phyloP scores from a whole-genome alignment of 2,113 vertebrate genomes.

The Rafetus swinhoei region DNA sequence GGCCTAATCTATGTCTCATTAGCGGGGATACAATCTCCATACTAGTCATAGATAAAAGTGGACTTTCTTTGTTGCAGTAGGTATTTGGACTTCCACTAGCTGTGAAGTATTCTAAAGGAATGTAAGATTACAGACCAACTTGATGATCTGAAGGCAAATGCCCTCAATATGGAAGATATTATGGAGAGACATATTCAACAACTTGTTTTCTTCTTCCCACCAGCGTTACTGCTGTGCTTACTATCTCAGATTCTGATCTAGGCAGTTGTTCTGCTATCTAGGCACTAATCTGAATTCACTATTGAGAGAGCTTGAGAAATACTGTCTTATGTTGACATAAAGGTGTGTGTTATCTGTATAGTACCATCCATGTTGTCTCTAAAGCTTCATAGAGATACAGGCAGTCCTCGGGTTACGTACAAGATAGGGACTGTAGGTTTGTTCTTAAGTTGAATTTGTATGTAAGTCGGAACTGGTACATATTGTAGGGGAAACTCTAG shows the following conservation, averaged over 20 bases:
- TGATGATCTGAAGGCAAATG: not conserved
- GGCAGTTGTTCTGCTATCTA: not conserved
- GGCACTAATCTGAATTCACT: not conserved
- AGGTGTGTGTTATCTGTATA: not conserved
- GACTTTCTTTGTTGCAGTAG: not conserved
- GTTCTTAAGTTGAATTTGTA: no score
- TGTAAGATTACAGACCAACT: not conserved
- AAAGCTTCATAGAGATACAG: not conserved
- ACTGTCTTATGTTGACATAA: not conserved
- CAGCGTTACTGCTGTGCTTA: not conserved
- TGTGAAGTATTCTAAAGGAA: not conserved
- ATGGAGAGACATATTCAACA: not conserved
- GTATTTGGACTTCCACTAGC: not conserved
- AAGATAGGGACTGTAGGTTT: no score
- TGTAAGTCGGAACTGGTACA: no score
- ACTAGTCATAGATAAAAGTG: not conserved
- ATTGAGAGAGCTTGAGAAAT: not conserved
- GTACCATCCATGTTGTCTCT: not conserved
- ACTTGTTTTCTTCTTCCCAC: not conserved
- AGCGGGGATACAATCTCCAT: no score
- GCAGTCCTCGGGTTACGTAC: no score
- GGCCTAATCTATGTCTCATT: no score
- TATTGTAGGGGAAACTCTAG: no score
- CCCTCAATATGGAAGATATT: not conserved
- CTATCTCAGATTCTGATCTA: not conserved